Base-by-base conservation (phyloP, 2,888 invertebrate genomes). In the Cosmorhoe ocellata region DNA sequence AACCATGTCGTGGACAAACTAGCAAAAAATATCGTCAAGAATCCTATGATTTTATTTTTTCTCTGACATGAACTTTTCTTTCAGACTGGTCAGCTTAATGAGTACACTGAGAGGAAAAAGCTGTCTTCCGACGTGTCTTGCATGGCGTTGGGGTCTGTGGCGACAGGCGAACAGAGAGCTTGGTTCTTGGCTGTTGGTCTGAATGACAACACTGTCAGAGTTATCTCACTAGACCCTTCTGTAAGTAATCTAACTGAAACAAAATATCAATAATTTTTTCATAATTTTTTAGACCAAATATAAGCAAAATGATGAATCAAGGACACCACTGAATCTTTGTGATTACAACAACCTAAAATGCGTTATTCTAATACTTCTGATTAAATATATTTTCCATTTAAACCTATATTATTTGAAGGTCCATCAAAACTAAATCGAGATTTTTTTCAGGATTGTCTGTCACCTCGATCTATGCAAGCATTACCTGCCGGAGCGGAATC, bases 41-140 rank as follows among this genome's bases (percentile, higher is more conserved):
- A n/a, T n/a, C n/a, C n/a, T n/a, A n/a, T n/a, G n/a, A n/a, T n/a
- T n/a, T n/a, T n/a, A 18, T 27, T 8, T 10, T 11, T 3, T 24
- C 34, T 50, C 50, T 60, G 47, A 57, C 33, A 37, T 66, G 22
- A 27, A 24, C 38, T 44, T 31, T 32, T 14, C 64, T 92, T 91
- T 34, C 81, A 98, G 98, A 97, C 98, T 63, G 99, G 99, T 0
- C 98, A 99, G 81, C 89, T 99, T 40, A 99, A 99, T 85, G 99
- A 99, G 81, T 99, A 99, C 79, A 98, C 98, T 6, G 99, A 99
- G 77, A 93, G 99, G 7, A 98, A 98, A 73, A 97, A 98, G 76
- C 95, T 99, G 94, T 96, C 97, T 4, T 95, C 97, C 0, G 99
- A 99, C 81, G 98, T 99, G 0, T 95, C 99, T 63, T 99, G 99